Conservation (phyloP, 2,888 invertebrate genomes). For the Drosophila conformis region DNA sequence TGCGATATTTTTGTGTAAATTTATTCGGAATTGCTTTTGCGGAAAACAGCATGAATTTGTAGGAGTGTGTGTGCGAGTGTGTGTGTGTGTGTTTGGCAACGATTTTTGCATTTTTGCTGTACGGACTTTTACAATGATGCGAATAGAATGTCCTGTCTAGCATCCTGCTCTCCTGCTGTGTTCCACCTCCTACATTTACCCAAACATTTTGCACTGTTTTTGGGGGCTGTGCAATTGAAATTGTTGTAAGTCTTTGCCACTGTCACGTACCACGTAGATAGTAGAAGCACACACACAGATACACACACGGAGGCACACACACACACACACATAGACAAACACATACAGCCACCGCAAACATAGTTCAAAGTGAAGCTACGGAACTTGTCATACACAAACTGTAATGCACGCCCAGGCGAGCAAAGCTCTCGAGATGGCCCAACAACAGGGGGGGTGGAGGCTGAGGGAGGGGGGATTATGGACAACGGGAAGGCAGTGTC, state of each 20-base stretch:
- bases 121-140: slow-evolving; percentile 35
- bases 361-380: slow-evolving; percentile 56
- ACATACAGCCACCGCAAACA: slow-evolving; percentile 24
- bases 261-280: slow-evolving; percentile 44
- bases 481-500: slow-evolving; percentile 32
- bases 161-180: slow-evolving; percentile 3
- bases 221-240: slow-evolving; percentile 46
- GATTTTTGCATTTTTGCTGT: slow-evolving; percentile 48
- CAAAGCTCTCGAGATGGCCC: slow-evolving; percentile 12
- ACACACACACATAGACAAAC: slow-evolving; percentile 14
- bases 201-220: slow-evolving; percentile 44
- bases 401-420: slow-evolving; percentile 44
- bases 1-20: slow-evolving; percentile 9
- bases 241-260: slow-evolving; percentile 45
- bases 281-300: slow-evolving; percentile 37
- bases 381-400: slow-evolving; percentile 58
- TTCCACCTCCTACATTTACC: slow-evolving; percentile 2
- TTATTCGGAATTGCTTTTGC: slow-evolving; percentile 18
- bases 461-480: not conserved
- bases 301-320: not conserved
- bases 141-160: slow-evolving; percentile 31
- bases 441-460: not conserved
- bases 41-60: slow-evolving; percentile 14
- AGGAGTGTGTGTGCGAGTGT: not conserved
- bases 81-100: slow-evolving; percentile 1